phyloP scores from a whole-genome alignment of 2,113 vertebrate species.

The Garra rufa region DNA sequence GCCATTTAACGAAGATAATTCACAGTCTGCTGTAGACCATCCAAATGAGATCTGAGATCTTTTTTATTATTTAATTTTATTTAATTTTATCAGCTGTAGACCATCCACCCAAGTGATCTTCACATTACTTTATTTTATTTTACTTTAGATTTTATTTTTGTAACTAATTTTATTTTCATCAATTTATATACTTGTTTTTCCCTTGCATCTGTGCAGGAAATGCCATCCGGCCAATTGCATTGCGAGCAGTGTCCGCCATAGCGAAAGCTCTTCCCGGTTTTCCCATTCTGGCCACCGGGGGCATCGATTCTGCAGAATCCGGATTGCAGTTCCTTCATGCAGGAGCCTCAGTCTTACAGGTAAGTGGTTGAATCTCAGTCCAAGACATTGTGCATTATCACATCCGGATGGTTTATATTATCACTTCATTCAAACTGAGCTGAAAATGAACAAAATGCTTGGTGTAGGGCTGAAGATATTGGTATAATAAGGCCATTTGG shows the following conservation, averaged over 20 bases:
- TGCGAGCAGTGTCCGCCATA: slow-evolving; percentile 87
- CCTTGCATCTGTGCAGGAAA: slow-evolving; percentile 77
- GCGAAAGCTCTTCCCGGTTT: slow-evolving; percentile 85
- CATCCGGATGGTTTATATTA: not conserved
- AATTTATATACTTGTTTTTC: not conserved
- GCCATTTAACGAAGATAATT: not conserved
- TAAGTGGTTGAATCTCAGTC: not conserved
- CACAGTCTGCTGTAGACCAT: not conserved
- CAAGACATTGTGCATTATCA: not conserved
- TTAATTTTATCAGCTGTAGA: too few species aligned
- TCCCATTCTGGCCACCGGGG: slow-evolving; percentile 90
- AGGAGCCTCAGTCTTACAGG: slow-evolving; percentile 81
- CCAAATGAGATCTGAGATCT: not conserved
- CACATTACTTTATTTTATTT: not conserved
- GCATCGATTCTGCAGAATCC: slow-evolving; percentile 93
- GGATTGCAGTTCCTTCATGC: slow-evolving; percentile 92
- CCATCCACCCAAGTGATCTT: too few species aligned
- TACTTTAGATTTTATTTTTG: not conserved
- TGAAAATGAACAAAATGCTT: not conserved
- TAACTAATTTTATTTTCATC: not conserved
- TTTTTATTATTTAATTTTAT: not conserved
- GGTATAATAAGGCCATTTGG: not conserved
- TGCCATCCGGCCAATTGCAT: slow-evolving; percentile 88
- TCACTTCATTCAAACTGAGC: not conserved
- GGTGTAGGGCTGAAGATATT: not conserved